phyloP scores from a whole-genome alignment of 2,797 vertebrate genomes.

The Pseudomugil tenellus region DNA sequence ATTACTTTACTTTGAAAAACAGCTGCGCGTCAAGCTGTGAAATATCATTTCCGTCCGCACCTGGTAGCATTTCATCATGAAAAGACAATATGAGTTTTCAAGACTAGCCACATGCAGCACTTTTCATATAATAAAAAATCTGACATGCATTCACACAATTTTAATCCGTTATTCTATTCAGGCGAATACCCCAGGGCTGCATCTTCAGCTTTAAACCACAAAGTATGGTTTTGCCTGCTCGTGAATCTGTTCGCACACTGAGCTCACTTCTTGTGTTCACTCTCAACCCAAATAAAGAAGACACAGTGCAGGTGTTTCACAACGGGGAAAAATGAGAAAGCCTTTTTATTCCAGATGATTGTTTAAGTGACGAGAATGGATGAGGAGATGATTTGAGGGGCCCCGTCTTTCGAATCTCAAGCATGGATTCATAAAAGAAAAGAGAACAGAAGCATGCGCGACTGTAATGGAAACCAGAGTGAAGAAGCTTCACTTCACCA shows the following conservation, averaged over 20 bases:
- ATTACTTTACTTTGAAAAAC: neutral
- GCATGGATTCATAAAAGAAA: conserved; percentile 51
- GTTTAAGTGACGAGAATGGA: conserved; percentile 38
- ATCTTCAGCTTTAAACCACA: conserved; percentile 55
- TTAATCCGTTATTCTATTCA: conserved; percentile 61
- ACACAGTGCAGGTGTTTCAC: conserved; percentile 64
- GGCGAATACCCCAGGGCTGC: conserved; percentile 56
- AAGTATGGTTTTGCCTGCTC: conserved; percentile 33
- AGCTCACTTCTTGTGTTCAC: conserved; percentile 42
- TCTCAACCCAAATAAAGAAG: conserved; percentile 46
- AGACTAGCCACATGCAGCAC: conserved; percentile 32
- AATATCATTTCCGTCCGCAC: conserved; percentile 15
- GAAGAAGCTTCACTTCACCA: conserved; percentile 56
- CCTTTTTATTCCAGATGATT: conserved; percentile 33
- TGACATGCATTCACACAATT: conserved; percentile 50
- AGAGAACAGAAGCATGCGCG: conserved; percentile 48
- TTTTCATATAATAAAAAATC: conserved; percentile 43
- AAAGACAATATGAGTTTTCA: conserved; percentile 41
- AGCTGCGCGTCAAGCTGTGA: conserved; percentile 2
- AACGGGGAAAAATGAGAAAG: conserved; percentile 5
- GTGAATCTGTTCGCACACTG: conserved; percentile 52
- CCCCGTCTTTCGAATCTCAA: conserved; percentile 57
- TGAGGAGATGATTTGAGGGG: conserved; percentile 41
- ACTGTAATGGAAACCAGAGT: conserved; percentile 73
- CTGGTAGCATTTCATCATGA: conserved; percentile 51